Base-by-base conservation (phyloP, 2,888 invertebrate genomes). In the Nowickia ferox region DNA sequence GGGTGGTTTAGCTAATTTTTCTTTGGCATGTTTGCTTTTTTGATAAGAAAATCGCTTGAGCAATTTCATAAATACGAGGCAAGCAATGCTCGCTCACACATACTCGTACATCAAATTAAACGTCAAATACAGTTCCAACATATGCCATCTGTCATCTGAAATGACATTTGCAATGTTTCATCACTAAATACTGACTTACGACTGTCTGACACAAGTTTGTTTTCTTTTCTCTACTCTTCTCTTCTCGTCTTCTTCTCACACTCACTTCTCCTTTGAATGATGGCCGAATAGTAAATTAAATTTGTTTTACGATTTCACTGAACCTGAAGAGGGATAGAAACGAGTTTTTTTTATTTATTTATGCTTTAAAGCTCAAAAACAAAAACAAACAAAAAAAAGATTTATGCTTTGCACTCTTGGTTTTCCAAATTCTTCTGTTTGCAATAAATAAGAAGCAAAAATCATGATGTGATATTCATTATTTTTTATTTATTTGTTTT, bases 91-190 rank as follows among this genome's bases (percentile, higher is more conserved):
- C n/a, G 66, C 53, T 53, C 11, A 9, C 19, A 74, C 30, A 57
- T 9, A 72, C 53, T 61, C 74, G 57, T 71, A 61, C 84, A 76
- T 84, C 82, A 81, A 80, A 78, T 69, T 30, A 82, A 59, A 79
- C 85, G 87, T 86, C 81, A 86, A 82, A 81, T 72, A 80, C 87
- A 88, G 65, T 77, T 86, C 84, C 86, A 79, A 85, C 78, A 81
- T 77, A 85, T 87, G 87, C 42, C 85, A 85, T 71, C 69, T 85
- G 85, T 75, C 84, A 72, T 75, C 51, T 46, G 30, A 69, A 81
- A 57, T 84, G 84, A 79, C 87, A 87, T 82, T 85, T 84, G 87
- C 87, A 87, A 69, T 55, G 38, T 63, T 66, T 66, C 53, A 74
- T 48, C 53, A 55, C 42, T 48, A 51, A 9, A 53, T 30, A 75